A percentile compares a stretch with the other conserved stretches of the same genome.
These are phyloP conservation scores for Pachypeltis micranthus DNA, from an alignment of 1,140 invertebrate genomes.

Conservation along the genomic window DNA sequence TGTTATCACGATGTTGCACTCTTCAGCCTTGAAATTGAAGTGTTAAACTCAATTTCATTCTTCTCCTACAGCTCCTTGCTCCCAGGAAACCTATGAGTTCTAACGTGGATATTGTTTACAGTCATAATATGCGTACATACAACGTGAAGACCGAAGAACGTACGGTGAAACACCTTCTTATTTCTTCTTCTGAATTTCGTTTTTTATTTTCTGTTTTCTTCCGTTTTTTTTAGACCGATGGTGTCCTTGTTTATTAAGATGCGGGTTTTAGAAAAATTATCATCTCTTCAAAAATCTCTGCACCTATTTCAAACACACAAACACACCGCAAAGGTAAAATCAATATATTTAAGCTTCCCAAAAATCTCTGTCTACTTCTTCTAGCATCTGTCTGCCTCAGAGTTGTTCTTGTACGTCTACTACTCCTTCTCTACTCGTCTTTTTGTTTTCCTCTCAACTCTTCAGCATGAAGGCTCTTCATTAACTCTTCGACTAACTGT, in stretches of 20 bases:
- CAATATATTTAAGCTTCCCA: slow-evolving; percentile 5
- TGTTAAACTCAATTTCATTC: no score
- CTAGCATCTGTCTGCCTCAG: slow-evolving; percentile 5
- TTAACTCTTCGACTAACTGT: background rate
- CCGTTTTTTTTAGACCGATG: slow-evolving; percentile 19
- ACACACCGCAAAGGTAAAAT: slow-evolving; percentile 13
- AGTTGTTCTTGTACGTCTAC: background rate
- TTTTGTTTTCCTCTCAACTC: background rate
- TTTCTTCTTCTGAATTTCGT: slow-evolving; percentile 10
- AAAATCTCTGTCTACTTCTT: slow-evolving; percentile 2
- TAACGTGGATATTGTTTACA: no score
- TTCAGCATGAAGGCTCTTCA: slow-evolving; percentile 3
- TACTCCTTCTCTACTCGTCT: background rate
- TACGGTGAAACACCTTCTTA: slow-evolving; percentile 5
- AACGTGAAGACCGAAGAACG: no score
- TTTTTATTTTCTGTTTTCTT: slow-evolving; percentile 17
- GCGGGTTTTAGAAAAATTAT: slow-evolving; percentile 18
- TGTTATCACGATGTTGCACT: no score
- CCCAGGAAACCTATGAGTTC: no score
- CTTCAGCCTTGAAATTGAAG: no score
- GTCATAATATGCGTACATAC: no score
- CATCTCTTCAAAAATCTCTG: slow-evolving; percentile 9
- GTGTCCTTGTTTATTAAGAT: slow-evolving; percentile 22
- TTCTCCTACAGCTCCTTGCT: background rate
- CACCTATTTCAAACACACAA: slow-evolving; percentile 11